phyloP scores from a whole-genome alignment of 2,888 invertebrate genomes.

The Deilephila elpenor region DNA sequence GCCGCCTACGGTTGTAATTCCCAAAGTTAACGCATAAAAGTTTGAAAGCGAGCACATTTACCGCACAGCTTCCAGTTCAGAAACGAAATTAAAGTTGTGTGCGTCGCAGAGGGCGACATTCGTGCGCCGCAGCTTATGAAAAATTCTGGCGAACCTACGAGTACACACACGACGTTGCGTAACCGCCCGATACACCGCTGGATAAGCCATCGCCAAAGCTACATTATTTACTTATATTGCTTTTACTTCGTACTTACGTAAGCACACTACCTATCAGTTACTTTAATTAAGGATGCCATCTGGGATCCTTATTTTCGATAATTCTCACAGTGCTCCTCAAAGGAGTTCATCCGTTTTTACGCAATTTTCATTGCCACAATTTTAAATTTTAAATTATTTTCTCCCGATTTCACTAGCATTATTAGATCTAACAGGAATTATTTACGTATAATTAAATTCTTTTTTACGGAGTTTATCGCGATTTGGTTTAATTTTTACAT shows the following conservation, averaged over 20 bases:
- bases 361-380: no score
- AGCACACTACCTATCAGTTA: no score
- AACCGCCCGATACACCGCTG: slow-evolving; percentile 11
- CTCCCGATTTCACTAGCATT: no score
- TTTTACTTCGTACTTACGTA: neutral
- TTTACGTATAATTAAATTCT: no score
- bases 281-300: no score
- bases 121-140: slow-evolving; percentile 51
- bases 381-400: no score
- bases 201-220: slow-evolving; percentile 23
- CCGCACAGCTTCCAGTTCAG: slow-evolving; percentile 43
- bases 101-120: slow-evolving; percentile 44
- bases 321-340: no score
- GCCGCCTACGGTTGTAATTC: slow-evolving; percentile 49
- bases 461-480: no score
- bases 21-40: slow-evolving; percentile 53
- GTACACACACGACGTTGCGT: neutral
- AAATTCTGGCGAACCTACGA: slow-evolving; percentile 39
- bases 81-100: slow-evolving; percentile 56
- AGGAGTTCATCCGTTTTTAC: no score
- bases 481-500: no score
- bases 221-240: neutral
- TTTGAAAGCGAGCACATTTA: slow-evolving; percentile 54
- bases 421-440: no score
- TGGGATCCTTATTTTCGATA: no score